Percentiles rank a stretch among this genome's conserved stretches.
Conservation (phyloP, 2,113 vertebrate species). For the Pseudopodoces humilis region DNA sequence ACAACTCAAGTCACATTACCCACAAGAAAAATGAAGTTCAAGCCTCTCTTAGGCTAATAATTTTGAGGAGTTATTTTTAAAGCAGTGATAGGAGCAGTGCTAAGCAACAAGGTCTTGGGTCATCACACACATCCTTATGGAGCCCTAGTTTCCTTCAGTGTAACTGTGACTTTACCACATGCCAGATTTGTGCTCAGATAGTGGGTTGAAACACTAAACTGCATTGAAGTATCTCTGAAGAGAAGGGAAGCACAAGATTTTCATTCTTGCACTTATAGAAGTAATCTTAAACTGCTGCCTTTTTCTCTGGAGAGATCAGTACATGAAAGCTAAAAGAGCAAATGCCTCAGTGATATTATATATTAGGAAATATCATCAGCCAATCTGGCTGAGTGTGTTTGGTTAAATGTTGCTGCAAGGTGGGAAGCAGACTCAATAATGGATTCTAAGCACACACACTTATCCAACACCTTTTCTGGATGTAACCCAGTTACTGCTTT, state of each 20-base stretch:
- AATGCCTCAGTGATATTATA: not conserved
- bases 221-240: not conserved
- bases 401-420: not conserved
- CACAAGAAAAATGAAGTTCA: not conserved
- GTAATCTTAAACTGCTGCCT: not conserved
- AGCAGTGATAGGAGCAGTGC: not conserved
- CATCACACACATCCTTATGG: not conserved
- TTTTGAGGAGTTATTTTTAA: conserved; percentile 44
- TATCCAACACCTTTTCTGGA: not conserved
- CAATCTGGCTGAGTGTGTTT: not conserved
- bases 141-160: not conserved
- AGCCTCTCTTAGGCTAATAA: not conserved
- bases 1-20: not conserved
- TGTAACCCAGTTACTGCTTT: not conserved
- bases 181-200: not conserved
- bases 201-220: not conserved
- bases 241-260: not conserved
- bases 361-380: not conserved
- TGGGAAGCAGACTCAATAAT: not conserved
- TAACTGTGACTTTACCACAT: not conserved
- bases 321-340: not conserved
- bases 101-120: not conserved
- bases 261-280: not conserved
- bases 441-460: not conserved
- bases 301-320: not conserved